phyloP scores from a whole-genome alignment of 2,113 vertebrate genomes.

The Tachuris rubrigastra region DNA sequence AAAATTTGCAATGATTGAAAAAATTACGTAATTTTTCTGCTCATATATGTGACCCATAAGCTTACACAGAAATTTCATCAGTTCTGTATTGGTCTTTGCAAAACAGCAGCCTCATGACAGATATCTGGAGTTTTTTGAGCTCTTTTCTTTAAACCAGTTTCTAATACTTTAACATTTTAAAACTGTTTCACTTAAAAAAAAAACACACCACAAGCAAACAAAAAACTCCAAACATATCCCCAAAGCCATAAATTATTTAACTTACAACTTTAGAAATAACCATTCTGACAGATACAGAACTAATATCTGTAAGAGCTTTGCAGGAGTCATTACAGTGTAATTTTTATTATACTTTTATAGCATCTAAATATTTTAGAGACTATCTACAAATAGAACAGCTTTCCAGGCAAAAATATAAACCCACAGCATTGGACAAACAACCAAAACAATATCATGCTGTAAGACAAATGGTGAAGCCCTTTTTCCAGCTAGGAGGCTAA shows the following conservation, averaged over 20 bases:
- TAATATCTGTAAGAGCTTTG: not conserved
- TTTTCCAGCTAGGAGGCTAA: not conserved
- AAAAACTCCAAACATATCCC: not conserved
- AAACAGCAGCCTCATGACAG: not conserved
- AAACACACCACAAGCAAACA: not conserved
- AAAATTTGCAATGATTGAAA: not conserved
- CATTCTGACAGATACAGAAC: not conserved
- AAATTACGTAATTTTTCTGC: not conserved
- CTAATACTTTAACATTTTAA: not conserved
- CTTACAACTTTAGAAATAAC: not conserved
- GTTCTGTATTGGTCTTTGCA: not conserved
- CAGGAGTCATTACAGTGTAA: not conserved
- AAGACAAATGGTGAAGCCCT: not conserved
- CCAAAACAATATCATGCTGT: not conserved
- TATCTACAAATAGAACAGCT: not conserved
- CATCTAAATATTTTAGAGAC: constrained; percentile 12
- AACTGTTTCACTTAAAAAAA: not conserved
- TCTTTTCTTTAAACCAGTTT: not conserved
- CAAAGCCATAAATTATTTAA: not conserved
- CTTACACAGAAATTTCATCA: not conserved
- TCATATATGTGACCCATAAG: not conserved
- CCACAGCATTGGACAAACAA: not conserved
- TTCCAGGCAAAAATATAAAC: not conserved
- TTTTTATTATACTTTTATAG: not conserved
- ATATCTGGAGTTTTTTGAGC: not conserved